Conservation (phyloP, 2,888 invertebrate genomes). For the Acrobasis consociella region DNA sequence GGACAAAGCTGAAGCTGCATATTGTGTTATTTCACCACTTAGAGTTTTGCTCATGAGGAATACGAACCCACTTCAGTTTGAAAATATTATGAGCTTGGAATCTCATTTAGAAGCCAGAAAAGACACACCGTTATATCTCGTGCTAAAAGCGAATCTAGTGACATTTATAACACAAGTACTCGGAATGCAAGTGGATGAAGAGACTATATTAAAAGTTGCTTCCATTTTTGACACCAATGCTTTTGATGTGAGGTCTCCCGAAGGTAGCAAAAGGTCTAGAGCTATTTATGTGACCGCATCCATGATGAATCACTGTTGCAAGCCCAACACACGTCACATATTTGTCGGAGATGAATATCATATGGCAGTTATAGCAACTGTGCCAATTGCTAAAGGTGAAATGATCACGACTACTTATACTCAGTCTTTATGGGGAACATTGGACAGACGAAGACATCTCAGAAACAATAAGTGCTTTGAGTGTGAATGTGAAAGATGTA, state of each 20-base stretch:
- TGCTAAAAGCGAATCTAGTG: conserved; percentile 84
- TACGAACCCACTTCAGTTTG: conserved; percentile 78
- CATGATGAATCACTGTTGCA: conserved; percentile 88
- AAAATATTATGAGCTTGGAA: conserved; percentile 79
- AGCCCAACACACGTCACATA: conserved; percentile 87
- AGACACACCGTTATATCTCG: conserved; percentile 82
- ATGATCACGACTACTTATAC: conserved; percentile 87
- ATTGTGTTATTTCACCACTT: conserved; percentile 86
- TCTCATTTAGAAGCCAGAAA: conserved; percentile 85
- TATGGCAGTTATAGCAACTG: conserved; percentile 85
- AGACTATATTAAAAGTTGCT: conserved; percentile 83
- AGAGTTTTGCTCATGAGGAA: conserved; percentile 84
- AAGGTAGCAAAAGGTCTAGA: conserved; percentile 77
- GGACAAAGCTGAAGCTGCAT: conserved; percentile 82
- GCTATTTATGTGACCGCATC: conserved; percentile 86
- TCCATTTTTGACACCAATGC: conserved; percentile 89
- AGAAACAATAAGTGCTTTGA: conserved; percentile 85
- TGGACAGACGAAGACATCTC: conserved; percentile 84
- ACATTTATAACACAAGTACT: conserved; percentile 84
- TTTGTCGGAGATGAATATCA: conserved; percentile 83
- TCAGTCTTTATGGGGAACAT: conserved; percentile 86
- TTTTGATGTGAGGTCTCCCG: conserved; percentile 84
- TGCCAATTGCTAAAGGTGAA: conserved; percentile 85
- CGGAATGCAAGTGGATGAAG: conserved; percentile 79
- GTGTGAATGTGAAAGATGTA: conserved; percentile 86